Evolutionary conservation across 2,888 invertebrate species (phyloP).

Genomic region (Meiosimyza decipiens): DNA sequence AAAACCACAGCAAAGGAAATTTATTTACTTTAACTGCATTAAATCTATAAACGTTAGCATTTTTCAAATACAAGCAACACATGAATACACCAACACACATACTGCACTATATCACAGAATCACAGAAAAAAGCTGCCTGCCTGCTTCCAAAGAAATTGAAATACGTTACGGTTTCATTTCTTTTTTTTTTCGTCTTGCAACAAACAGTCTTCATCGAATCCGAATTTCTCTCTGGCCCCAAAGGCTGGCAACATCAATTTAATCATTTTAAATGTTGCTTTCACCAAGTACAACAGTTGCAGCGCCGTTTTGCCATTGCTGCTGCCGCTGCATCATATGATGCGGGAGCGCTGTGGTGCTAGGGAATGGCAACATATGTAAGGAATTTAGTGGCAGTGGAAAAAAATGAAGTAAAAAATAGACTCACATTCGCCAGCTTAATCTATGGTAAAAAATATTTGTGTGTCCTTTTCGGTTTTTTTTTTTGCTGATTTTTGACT

Average conservation of each 20-base stretch:
- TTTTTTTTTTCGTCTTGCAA: not conserved
- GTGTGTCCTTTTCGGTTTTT: not conserved
- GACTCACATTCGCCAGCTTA: conserved; percentile 20
- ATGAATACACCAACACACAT: conserved; percentile 11
- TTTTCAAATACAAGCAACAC: conserved; percentile 42
- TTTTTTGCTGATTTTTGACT: not conserved
- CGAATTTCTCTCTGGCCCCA: not conserved
- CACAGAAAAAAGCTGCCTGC: not conserved
- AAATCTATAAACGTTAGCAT: conserved; percentile 38
- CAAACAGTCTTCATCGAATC: conserved; percentile 5
- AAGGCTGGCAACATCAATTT: conserved; percentile 33
- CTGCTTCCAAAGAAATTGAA: not conserved
- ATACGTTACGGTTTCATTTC: conserved; percentile 1
- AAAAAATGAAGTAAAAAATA: conserved; percentile 15
- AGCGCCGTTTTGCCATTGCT: not conserved
- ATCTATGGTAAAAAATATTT: conserved; percentile 26
- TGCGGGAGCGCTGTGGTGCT: not conserved
- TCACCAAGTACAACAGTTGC: conserved; percentile 17
- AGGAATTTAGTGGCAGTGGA: conserved; percentile 9
- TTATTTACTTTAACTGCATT: conserved; percentile 32
- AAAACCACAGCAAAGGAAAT: conserved; percentile 29
- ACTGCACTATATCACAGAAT: conserved; percentile 3
- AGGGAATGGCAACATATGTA: conserved; percentile 21
- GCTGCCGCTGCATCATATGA: not conserved
- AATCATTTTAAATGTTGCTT: conserved; percentile 34